Evolutionary conservation across 2,113 vertebrate genomes (phyloP).

Genomic region (Gracilinanus agilis): DNA sequence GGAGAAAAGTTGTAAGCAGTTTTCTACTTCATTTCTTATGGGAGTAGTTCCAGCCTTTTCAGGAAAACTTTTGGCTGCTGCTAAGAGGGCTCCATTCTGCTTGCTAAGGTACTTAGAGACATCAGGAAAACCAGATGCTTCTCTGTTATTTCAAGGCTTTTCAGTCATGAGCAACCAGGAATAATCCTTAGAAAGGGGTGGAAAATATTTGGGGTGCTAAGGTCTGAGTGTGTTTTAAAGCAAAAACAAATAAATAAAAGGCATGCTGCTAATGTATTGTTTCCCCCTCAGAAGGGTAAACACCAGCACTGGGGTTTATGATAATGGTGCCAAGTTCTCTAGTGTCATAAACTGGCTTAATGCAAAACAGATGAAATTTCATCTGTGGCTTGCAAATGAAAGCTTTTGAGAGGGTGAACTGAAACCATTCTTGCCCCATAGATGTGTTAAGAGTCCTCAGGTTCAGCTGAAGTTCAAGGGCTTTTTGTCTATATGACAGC

Average conservation of each 20-base stretch:
- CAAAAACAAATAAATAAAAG: constrained; percentile 85
- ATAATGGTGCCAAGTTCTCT: constrained; percentile 82
- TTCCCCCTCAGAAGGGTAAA: constrained; percentile 77
- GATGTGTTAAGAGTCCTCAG: constrained; percentile 71
- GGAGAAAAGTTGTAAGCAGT: constrained; percentile 63
- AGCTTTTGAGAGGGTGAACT: constrained; percentile 82
- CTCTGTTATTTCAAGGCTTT: constrained; percentile 74
- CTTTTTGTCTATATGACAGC: constrained; percentile 29
- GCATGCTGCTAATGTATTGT: constrained; percentile 79
- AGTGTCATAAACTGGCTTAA: constrained; percentile 83
- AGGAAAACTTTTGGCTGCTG: constrained; percentile 78
- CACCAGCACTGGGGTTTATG: constrained; percentile 64
- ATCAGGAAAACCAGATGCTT: constrained; percentile 83
- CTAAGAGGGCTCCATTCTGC: constrained; percentile 73
- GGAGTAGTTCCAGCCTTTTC: constrained; percentile 65
- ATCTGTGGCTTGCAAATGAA: constrained; percentile 82
- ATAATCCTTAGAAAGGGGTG: constrained; percentile 77
- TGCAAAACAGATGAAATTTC: constrained; percentile 88
- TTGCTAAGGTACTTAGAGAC: constrained; percentile 79
- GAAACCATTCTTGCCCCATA: constrained; percentile 76
- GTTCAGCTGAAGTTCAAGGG: constrained; percentile 81
- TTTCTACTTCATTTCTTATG: constrained; percentile 65
- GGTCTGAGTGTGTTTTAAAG: constrained; percentile 78
- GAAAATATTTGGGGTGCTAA: constrained; percentile 77
- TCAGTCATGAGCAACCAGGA: constrained; percentile 78